Evolutionary conservation across 2,797 vertebrate genomes (phyloP), one percentile per base, ranked within the genome.

Genomic region (Pithecia hirsuta): DNA sequence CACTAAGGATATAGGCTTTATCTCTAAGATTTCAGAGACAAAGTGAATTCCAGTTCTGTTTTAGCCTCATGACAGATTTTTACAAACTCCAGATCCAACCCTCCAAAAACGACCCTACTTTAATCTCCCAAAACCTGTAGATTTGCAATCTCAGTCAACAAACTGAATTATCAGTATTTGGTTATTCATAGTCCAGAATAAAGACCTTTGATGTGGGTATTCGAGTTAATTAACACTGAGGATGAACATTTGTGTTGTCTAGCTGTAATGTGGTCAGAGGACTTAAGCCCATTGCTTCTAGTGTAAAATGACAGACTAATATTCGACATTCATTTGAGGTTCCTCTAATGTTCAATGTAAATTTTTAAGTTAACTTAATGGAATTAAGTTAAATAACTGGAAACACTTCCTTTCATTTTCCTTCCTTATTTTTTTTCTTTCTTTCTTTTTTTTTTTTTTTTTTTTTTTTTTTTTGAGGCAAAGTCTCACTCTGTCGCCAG

Each of bases 331-430:
- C 91, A 39, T 50, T 59, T 83, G n/a, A 92, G 70, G n/a, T 44
- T 44, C 44, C 83, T 89, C 75, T 91, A 86, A 91, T 52, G 70
- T 72, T 86, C 55, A 76, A 20, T n/a, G n/a, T 39, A 89, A 93
- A 96, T 39, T 96, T 85, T 85, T 44, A 86, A 89, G 59, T 55
- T 55, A 55, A 55, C 20, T 55, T 80, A 67, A 59, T 84, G 36
- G 39, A 92, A 78, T 91, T 89, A 59, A 72, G 76, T 57, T 89
- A 75, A 95, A 85, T 84, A 50, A 86, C 75, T 81, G 14, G 39
- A 92, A 95, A 70, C 14, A 87, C 2, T 88, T 50, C 17, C 36
- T 52, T 78, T 89, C 24, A 48, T 75, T 76, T 55, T 52, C 41
- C 6, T 7, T 17, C 4, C 3, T 0, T 2, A 15, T 67, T 64